Percentiles rank a stretch among this genome's conserved stretches.
phyloP scores from a whole-genome alignment of 2,797 vertebrate genomes.

The Ficedula albicollis region DNA sequence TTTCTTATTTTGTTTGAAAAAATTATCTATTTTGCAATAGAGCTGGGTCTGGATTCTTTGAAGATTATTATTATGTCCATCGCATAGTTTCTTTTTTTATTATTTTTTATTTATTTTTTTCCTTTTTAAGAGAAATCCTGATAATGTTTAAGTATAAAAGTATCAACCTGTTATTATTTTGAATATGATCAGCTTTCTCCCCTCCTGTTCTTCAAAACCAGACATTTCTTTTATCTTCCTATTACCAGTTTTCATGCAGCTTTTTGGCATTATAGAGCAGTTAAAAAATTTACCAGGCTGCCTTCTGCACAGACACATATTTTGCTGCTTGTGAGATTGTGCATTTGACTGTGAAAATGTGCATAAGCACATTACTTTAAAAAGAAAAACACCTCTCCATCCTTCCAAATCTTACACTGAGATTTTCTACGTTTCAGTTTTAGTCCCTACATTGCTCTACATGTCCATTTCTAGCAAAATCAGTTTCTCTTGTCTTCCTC shows the following conservation, averaged over 20 bases:
- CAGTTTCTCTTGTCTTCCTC: neutral
- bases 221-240: neutral
- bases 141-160: neutral
- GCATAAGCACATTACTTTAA: neutral
- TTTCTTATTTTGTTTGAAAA: constrained; percentile 37
- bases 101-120: neutral
- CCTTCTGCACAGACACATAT: neutral
- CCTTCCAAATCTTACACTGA: neutral
- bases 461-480: neutral
- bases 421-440: neutral
- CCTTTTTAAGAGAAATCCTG: neutral
- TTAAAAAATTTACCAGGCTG: constrained; percentile 2
- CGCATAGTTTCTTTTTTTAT: neutral
- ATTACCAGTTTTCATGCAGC: neutral
- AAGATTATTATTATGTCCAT: neutral
- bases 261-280: neutral
- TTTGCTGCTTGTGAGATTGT: neutral
- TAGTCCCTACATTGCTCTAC: neutral
- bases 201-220: neutral
- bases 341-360: neutral
- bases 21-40: neutral
- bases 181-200: neutral
- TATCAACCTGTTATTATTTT: neutral
- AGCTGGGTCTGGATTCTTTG: neutral
- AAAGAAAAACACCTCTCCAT: neutral